A percentile compares a stretch with the other conserved stretches of the same genome.
Evolutionary conservation across 2,888 invertebrate species (phyloP).

Genomic region (Gymnoscelis rufifasciata): DNA sequence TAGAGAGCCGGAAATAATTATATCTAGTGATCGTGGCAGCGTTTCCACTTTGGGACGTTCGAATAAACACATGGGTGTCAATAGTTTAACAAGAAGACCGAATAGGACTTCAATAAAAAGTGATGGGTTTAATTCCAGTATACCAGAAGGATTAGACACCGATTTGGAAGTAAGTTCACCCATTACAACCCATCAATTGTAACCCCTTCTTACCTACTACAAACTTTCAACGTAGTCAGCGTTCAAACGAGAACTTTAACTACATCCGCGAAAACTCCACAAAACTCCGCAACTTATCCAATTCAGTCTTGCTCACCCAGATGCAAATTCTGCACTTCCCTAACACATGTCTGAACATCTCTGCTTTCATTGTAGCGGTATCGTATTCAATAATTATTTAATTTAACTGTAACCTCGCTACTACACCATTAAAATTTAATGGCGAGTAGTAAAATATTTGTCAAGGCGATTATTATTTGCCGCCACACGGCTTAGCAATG

Average conservation of each 20-base stretch:
- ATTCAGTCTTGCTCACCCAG: too few species aligned
- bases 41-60: constrained; percentile 60
- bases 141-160: constrained; percentile 79
- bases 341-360: neutral
- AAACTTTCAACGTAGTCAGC: too few species aligned
- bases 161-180: constrained; percentile 81
- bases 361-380: constrained; percentile 14
- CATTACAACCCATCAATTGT: too few species aligned
- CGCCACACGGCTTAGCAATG: constrained; percentile 30
- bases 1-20: constrained; percentile 88
- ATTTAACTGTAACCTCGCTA: constrained; percentile 14
- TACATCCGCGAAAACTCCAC: too few species aligned
- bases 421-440: constrained; percentile 14
- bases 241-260: too few species aligned
- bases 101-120: constrained; percentile 53
- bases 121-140: constrained; percentile 60
- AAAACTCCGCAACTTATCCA: too few species aligned
- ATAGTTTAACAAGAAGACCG: constrained; percentile 56
- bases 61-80: constrained; percentile 68
- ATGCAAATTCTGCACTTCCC: too few species aligned
- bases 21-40: constrained; percentile 38
- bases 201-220: too few species aligned
- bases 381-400: constrained; percentile 13
- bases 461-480: constrained; percentile 29
- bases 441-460: constrained; percentile 22